Conservation (phyloP, 2,888 invertebrate species). For the Lithosia quadra region DNA sequence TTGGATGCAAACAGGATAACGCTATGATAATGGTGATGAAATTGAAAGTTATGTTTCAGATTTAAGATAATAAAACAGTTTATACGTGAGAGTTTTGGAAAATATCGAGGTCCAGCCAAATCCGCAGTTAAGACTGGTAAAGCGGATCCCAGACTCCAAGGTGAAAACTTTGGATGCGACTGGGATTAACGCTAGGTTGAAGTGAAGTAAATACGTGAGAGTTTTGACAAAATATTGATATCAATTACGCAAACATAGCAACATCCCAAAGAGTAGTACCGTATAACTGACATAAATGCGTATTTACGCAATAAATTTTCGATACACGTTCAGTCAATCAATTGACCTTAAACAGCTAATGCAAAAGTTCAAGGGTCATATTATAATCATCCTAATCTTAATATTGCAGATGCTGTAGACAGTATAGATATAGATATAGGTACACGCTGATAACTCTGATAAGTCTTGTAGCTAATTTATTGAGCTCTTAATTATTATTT, state of each 20-base stretch:
- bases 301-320: background rate
- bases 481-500: too few relatives aligned
- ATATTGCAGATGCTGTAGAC: background rate
- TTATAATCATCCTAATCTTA: slow-evolving; percentile 4
- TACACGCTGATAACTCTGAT: too few relatives aligned
- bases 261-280: background rate
- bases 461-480: too few relatives aligned
- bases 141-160: too few relatives aligned
- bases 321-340: background rate
- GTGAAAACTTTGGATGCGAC: too few relatives aligned
- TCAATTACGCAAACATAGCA: background rate
- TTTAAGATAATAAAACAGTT: background rate
- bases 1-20: too few relatives aligned
- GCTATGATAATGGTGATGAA: background rate
- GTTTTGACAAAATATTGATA: background rate
- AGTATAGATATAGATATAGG: too few relatives aligned
- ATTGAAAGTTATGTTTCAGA: background rate
- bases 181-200: too few relatives aligned
- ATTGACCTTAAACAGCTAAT: background rate
- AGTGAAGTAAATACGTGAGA: too few relatives aligned
- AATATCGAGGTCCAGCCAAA: too few relatives aligned
- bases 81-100: background rate
- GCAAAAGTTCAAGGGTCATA: slow-evolving; percentile 4
- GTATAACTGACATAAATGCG: background rate
- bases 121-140: too few relatives aligned